Evolutionary conservation across 1,140 invertebrate species (phyloP).

Genomic region (Calliopsis andreniformis): DNA sequence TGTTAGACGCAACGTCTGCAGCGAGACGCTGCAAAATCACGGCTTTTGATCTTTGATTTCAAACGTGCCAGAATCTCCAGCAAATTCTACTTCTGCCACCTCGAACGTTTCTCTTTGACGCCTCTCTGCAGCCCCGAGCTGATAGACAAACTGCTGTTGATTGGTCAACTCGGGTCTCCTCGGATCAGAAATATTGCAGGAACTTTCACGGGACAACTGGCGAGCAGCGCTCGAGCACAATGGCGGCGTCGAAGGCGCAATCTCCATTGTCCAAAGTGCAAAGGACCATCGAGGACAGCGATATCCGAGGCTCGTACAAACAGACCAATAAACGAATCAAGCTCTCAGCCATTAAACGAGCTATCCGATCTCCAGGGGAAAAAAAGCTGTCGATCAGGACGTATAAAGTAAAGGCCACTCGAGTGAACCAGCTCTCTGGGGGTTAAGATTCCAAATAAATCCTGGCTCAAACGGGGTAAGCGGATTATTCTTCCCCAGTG

Average conservation of each 20-base stretch:
- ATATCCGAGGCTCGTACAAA: slow-evolving; percentile 13
- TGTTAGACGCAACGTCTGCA: slow-evolving; percentile 1
- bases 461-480: slow-evolving; percentile 35
- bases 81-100: neutral
- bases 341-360: slow-evolving; percentile 29
- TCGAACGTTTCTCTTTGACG: neutral
- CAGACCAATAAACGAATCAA: slow-evolving; percentile 40
- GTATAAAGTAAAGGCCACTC: slow-evolving; percentile 37
- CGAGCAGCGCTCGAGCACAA: neutral
- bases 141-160: neutral
- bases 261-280: neutral
- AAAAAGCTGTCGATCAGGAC: slow-evolving; percentile 3
- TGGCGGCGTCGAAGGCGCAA: neutral
- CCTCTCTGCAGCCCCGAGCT: neutral
- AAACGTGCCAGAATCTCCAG: neutral
- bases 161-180: neutral
- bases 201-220: neutral
- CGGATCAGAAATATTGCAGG: neutral
- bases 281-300: neutral
- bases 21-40: neutral
- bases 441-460: slow-evolving; percentile 53
- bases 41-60: slow-evolving; percentile 27
- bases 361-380: neutral
- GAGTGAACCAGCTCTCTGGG: slow-evolving; percentile 17
- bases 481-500: slow-evolving; percentile 37